These are phyloP conservation scores for Coregonus suidteri DNA, from an alignment of 2,797 vertebrate genomes.

Conservation along the genomic window DNA sequence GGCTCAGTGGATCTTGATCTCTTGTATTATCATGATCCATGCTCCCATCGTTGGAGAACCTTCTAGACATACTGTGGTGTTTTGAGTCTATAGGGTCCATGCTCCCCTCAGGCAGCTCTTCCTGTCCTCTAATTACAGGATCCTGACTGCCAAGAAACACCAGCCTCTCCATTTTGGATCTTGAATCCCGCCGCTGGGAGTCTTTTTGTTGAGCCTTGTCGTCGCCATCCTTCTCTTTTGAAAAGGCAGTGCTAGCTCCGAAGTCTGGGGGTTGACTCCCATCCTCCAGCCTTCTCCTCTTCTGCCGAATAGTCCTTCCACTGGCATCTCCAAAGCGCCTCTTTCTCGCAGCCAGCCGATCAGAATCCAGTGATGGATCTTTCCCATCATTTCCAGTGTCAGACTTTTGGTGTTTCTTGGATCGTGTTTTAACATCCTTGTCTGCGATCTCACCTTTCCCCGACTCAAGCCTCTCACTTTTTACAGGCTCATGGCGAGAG, in stretches of 20 bases:
- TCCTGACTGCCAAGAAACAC: conserved; percentile 79
- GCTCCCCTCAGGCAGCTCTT: conserved; percentile 78
- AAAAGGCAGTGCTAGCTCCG: conserved; percentile 52
- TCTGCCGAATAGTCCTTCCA: conserved; percentile 83
- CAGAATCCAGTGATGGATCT: conserved; percentile 82
- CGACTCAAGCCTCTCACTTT: conserved; percentile 81
- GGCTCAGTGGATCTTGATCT: conserved; percentile 61
- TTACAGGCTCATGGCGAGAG: conserved; percentile 78
- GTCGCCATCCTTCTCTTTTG: conserved; percentile 85
- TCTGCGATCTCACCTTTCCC: conserved; percentile 86
- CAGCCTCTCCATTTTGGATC: conserved; percentile 86
- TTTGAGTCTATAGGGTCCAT: conserved; percentile 81
- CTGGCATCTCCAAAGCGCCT: conserved; percentile 90
- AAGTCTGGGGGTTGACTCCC: conserved; percentile 76
- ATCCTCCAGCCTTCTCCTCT: conserved; percentile 86
- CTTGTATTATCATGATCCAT: conserved; percentile 76
- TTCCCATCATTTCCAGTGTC: conserved; percentile 82
- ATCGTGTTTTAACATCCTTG: conserved; percentile 84
- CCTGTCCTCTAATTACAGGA: conserved; percentile 70
- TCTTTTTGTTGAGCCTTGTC: conserved; percentile 86
- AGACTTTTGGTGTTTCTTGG: conserved; percentile 87
- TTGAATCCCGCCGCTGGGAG: conserved; percentile 85
- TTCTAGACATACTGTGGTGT: conserved; percentile 71
- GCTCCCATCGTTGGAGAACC: conserved; percentile 79
- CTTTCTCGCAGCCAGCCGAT: conserved; percentile 92